phyloP scores from a whole-genome alignment of 2,888 invertebrate species.

The Calameuta idolon region DNA sequence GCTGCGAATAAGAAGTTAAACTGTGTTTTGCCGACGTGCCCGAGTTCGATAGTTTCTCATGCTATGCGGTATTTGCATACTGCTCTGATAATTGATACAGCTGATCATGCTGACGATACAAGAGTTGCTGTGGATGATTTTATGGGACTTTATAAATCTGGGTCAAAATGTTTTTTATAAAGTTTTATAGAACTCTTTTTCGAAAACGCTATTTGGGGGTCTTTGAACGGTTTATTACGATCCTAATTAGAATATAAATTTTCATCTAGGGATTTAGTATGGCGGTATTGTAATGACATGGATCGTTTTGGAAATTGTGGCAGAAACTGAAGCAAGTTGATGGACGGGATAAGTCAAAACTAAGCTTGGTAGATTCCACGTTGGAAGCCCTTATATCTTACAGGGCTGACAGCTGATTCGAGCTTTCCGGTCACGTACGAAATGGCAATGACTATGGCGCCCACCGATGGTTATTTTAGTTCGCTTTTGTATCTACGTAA shows the following conservation, averaged over 20 bases:
- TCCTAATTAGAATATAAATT: neutral
- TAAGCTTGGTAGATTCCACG: slow-evolving; percentile 3
- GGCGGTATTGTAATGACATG: neutral
- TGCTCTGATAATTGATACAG: neutral
- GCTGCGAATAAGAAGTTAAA: slow-evolving; percentile 16
- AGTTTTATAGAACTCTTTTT: neutral
- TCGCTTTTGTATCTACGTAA: slow-evolving; percentile 9
- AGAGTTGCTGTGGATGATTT: neutral
- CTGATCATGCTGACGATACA: neutral
- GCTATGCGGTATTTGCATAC: neutral
- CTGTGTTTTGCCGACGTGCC: slow-evolving; percentile 15
- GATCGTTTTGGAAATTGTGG: neutral
- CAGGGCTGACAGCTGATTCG: slow-evolving; percentile 6
- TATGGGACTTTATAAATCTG: neutral
- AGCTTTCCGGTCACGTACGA: slow-evolving; percentile 9
- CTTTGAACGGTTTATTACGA: neutral
- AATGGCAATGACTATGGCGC: slow-evolving; percentile 5
- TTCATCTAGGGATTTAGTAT: neutral
- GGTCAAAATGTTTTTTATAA: neutral
- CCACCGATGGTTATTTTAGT: slow-evolving; percentile 1
- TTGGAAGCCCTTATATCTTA: neutral
- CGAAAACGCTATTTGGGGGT: neutral
- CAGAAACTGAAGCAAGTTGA: neutral
- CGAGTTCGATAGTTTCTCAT: slow-evolving; percentile 2
- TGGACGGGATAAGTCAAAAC: slow-evolving; percentile 2